A percentile compares a stretch with the other conserved stretches of the same genome.
Evolutionary conservation across 2,797 vertebrate genomes (phyloP).

Genomic region (Thaleichthys pacificus): DNA sequence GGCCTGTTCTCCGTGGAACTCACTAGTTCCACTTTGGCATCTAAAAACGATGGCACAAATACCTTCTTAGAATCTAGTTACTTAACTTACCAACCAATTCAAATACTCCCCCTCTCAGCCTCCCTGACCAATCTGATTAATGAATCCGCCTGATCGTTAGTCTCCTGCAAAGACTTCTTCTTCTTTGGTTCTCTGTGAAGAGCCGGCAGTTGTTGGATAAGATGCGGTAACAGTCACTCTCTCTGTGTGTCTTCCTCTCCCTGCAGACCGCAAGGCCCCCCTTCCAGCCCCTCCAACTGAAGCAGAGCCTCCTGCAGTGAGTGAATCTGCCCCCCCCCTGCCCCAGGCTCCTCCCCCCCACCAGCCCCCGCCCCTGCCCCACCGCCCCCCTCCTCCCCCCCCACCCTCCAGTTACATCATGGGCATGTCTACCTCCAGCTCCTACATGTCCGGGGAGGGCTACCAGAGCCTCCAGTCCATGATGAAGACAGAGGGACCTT

Average conservation of each 20-base stretch:
- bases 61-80: constrained; percentile 41
- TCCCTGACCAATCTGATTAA: constrained; percentile 61
- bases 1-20: too few relatives aligned
- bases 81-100: constrained; percentile 42
- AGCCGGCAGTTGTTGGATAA: neutral
- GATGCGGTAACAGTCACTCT: neutral
- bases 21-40: too few relatives aligned
- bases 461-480: constrained; percentile 94
- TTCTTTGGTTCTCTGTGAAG: constrained; percentile 29
- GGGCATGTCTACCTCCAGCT: constrained; percentile 93
- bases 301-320: constrained; percentile 74
- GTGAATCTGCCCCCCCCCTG: constrained; percentile 80
- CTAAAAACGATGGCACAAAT: too few relatives aligned
- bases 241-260: neutral
- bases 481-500: constrained; percentile 94
- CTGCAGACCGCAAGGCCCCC: constrained; percentile 85
- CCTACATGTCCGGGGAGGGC: constrained; percentile 96
- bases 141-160: constrained; percentile 38
- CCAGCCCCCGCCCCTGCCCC: constrained; percentile 82
- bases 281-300: constrained; percentile 78
- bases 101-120: constrained; percentile 40
- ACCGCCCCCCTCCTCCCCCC: constrained; percentile 86
- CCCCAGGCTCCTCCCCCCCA: constrained; percentile 86
- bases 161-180: constrained; percentile 11
- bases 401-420: constrained; percentile 89